A percentile compares a stretch with the other conserved stretches of the same genome.
Evolutionary conservation across 35 echinoderm and acorn worm genomes (phyloP).

Genomic region (Apostichopus parvimensis): DNA sequence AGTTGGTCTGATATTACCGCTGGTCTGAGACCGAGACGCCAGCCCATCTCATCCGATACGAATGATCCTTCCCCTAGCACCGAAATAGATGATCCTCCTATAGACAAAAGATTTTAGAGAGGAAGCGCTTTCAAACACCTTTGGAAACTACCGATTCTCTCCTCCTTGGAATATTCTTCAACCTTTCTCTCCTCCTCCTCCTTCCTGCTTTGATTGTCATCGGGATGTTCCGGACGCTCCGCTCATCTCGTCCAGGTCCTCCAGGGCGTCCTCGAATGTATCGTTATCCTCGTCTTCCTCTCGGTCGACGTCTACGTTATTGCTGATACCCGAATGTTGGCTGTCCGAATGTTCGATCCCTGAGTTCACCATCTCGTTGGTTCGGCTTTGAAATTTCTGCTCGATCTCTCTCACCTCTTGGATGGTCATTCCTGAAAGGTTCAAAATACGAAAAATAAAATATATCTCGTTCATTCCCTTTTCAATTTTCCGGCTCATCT

Average conservation of each 20-base stretch:
- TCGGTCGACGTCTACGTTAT: constrained; percentile 41
- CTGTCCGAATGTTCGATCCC: constrained; percentile 67
- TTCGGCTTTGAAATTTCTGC: constrained; percentile 75
- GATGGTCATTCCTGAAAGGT: constrained; percentile 78
- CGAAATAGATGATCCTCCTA: not conserved
- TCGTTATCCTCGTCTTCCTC: constrained; percentile 43
- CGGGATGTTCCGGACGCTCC: constrained; percentile 63
- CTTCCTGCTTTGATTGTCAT: constrained; percentile 42
- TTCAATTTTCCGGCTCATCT: not conserved
- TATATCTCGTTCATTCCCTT: not conserved
- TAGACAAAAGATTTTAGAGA: not conserved
- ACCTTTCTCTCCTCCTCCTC: not conserved
- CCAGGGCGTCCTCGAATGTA: constrained; percentile 63
- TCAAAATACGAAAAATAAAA: not conserved
- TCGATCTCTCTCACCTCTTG: constrained; percentile 88
- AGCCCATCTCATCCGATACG: no score
- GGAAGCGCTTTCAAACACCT: not conserved
- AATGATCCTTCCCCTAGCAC: not conserved
- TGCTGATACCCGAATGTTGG: constrained; percentile 31
- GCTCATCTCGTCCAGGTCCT: constrained; percentile 67
- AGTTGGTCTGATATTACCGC: no score
- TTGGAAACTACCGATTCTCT: not conserved
- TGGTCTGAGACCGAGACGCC: no score
- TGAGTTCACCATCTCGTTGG: constrained; percentile 80
- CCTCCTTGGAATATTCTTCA: not conserved